Evolutionary conservation across 2,888 invertebrate genomes (phyloP).

Genomic region (Stenolophus ochropezus): DNA sequence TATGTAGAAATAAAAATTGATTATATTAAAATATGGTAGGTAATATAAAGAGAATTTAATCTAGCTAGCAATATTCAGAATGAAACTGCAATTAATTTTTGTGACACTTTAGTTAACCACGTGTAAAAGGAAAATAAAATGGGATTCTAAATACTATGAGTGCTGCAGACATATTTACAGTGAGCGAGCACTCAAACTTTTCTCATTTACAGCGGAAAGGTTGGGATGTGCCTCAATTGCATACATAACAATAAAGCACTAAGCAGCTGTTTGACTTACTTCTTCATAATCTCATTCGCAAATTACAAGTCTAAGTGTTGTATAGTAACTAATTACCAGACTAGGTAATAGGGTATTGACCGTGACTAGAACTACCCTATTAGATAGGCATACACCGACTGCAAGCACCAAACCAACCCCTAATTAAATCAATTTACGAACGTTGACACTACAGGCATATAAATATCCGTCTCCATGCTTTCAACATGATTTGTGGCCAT

Average conservation of each 20-base stretch:
- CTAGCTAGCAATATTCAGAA: too few relatives aligned
- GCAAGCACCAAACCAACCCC: conserved; percentile 30
- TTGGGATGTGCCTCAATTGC: conserved; percentile 10
- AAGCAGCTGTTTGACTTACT: conserved; percentile 5
- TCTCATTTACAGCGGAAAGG: not conserved
- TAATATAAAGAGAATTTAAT: too few relatives aligned
- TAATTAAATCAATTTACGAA: conserved; percentile 26
- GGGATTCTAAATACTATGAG: not conserved
- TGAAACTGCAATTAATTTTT: too few relatives aligned
- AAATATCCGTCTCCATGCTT: conserved; percentile 14
- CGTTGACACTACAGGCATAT: conserved; percentile 31
- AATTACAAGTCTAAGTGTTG: conserved; percentile 3
- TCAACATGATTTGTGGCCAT: not conserved
- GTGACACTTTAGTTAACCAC: too few relatives aligned
- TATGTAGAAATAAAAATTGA: too few relatives aligned
- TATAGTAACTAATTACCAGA: conserved; percentile 6
- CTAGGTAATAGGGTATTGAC: conserved; percentile 12
- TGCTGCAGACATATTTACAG: conserved; percentile 24
- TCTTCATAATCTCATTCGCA: not conserved
- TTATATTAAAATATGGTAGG: too few relatives aligned
- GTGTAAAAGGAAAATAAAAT: too few relatives aligned
- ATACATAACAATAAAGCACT: conserved; percentile 21
- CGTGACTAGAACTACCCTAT: conserved; percentile 8
- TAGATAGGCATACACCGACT: conserved; percentile 9
- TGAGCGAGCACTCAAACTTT: conserved; percentile 10